Percentiles rank a stretch among this genome's conserved stretches.
These are phyloP conservation scores for Acanthopagrus latus DNA, from an alignment of 2,797 vertebrate species.

Conservation along the genomic window DNA sequence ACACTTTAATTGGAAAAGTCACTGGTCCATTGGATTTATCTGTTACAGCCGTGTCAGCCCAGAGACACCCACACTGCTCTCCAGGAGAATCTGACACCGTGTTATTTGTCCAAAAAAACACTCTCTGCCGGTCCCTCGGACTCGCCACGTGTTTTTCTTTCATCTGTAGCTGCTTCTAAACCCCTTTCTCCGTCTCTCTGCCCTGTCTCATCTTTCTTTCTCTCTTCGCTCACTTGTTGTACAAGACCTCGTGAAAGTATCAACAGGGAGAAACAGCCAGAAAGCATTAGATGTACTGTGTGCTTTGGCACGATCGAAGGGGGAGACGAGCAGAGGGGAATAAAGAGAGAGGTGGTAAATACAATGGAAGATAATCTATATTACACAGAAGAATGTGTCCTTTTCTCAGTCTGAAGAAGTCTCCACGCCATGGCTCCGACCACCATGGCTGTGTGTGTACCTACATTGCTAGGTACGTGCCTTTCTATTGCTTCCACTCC, in stretches of 20 bases:
- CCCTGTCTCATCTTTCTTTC: slow-evolving; percentile 12
- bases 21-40: slow-evolving; percentile 69
- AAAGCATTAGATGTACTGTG: slow-evolving; percentile 63
- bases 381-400: slow-evolving; percentile 8
- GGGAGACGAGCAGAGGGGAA: slow-evolving; percentile 22
- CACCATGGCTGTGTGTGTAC: slow-evolving; percentile 13
- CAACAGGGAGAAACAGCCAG: slow-evolving; percentile 52
- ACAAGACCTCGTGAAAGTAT: slow-evolving; percentile 62
- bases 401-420: neutral
- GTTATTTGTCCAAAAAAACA: slow-evolving; percentile 55
- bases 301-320: slow-evolving; percentile 18
- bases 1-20: slow-evolving; percentile 70
- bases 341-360: slow-evolving; percentile 5
- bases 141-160: slow-evolving; percentile 35
- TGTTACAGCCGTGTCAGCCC: slow-evolving; percentile 59
- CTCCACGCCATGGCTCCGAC: neutral
- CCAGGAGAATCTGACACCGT: slow-evolving; percentile 56
- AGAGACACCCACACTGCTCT: slow-evolving; percentile 57
- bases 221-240: slow-evolving; percentile 3
- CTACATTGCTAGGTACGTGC: slow-evolving; percentile 30
- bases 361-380: slow-evolving; percentile 22
- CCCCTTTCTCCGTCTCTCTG: slow-evolving; percentile 12
- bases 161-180: slow-evolving; percentile 35
- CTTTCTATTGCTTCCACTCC: slow-evolving; percentile 62
- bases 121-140: slow-evolving; percentile 26